Base-by-base conservation (phyloP, 2,797 vertebrate species). In the Staurois parvus region DNA sequence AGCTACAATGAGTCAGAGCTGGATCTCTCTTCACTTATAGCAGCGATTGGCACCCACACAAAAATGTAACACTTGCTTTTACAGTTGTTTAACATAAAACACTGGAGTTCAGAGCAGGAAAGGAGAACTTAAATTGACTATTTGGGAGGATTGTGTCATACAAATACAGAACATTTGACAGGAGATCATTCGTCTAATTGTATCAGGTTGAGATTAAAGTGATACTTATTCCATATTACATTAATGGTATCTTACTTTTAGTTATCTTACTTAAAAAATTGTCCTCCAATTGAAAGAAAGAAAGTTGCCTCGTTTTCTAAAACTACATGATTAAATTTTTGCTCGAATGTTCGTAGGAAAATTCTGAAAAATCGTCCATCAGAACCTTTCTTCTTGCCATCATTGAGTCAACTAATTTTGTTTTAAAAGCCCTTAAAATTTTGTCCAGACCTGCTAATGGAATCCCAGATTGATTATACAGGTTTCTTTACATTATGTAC, bases 31-130 rank as follows among this genome's bases (percentile, higher is more conserved):
- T 62, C 79, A 62, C 79, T 81, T 64, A 64, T 62, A 81, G 69
- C 79, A 56, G 48, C 56, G 1, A 42, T 81, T 81, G 79, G 79
- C 69, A 40, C 48, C 19, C 48, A 21, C 72, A 83, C 72, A 83
- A 83, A 66, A 67, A 83, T 83, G 72, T 45, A 83, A 75, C 81
- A 75, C 72, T 75, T 75, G 72, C 72, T 75, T 83, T 66, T 75
- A 74, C 81, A 74, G 72, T 83, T 74, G 81, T 83, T 26, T 74
- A 74, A 42, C 59, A 82, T 73, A 73, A 74, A 72, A 74, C 56
- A 26, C 19, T 62, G 34, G 40, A 73, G 26, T 29, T 62, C 68
- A 21, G 34, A 10, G 29, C 30, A 37, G 77, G 42, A 15, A 21
- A 34, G 69, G 12, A 45, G 48, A 59, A 72, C 29, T 26, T 72